phyloP scores from a whole-genome alignment of 2,113 vertebrate genomes.

The Sphaerodactylus townsendi region DNA sequence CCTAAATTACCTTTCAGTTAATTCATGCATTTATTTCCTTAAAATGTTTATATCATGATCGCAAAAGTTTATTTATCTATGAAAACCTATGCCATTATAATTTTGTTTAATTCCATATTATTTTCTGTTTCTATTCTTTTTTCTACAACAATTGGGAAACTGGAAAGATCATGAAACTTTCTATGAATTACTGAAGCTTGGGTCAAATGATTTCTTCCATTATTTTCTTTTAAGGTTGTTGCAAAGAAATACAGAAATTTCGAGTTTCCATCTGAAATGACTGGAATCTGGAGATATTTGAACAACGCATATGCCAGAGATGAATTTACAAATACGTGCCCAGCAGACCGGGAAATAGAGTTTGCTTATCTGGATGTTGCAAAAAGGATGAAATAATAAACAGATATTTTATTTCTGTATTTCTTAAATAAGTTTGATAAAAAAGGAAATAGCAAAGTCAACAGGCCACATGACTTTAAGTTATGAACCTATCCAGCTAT shows the following conservation, averaged over 20 bases:
- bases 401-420: background rate
- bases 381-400: conserved; percentile 83
- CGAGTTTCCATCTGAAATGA: conserved; percentile 91
- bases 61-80: no score
- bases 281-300: conserved; percentile 88
- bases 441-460: conserved; percentile 1
- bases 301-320: conserved; percentile 86
- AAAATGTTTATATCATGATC: no score
- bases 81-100: no score
- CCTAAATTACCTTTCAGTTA: background rate
- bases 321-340: conserved; percentile 94
- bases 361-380: conserved; percentile 89
- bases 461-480: conserved; percentile 28
- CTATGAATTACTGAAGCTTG: background rate
- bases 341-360: conserved; percentile 90
- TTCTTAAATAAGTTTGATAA: conserved; percentile 1
- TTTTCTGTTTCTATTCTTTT: background rate
- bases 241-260: conserved; percentile 93
- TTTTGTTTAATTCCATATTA: background rate
- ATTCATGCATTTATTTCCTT: no score
- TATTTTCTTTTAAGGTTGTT: conserved; percentile 80
- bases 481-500: conserved; percentile 35
- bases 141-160: background rate
- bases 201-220: conserved; percentile 17
- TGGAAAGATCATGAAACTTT: background rate